Base-by-base conservation (phyloP, 2,797 vertebrate genomes). In the Poecile montanus region DNA sequence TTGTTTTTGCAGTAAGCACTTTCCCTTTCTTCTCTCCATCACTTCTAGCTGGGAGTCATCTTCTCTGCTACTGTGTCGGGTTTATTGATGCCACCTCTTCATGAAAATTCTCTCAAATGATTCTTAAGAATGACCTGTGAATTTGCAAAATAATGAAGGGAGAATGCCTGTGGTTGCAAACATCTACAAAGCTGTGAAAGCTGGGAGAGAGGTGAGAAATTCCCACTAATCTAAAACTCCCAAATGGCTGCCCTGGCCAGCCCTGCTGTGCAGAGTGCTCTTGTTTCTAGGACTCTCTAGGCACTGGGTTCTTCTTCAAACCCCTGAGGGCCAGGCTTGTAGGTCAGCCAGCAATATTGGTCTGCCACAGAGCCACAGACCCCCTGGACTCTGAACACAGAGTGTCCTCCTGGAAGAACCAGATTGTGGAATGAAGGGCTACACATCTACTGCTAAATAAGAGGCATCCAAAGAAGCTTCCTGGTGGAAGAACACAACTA, bases 191-290 rank as follows among this genome's bases (percentile, higher is more conserved):
- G 27, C 23, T 26, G 21, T 42, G 62, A 84, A 81, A 63, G 30
- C 25, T 73, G 36, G 25, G 17, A 65, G 15, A 57, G 11, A 65
- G 9, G 6, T 54, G 34, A 85, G 32, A 86, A 83, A 67, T 54
- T 80, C 23, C 45, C 23, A 23, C 13, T 56, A 30, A 74, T 36
- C 5, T 54, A 62, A 70, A 77, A 70, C 38, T 88, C 42, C 21
- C 38, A 20, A 27, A 9, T 3, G 7, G 5, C 15, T 17, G 18
- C 11, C 25, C 2, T 0, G 5, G 51, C 26, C 42, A 74, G 47
- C 36, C n/a, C 44, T 47, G 38, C 27, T 3, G 0, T 2, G 22
- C 29, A 68, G 16, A 72, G 13, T 0, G 0, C 20, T 89, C 22
- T 36, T 42, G 7, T 26, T 89, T 61, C 54, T 38, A 22, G 7